A percentile compares a stretch with the other conserved stretches of the same genome.
These are phyloP conservation scores for Sycophila sp. DNA, from an alignment of 1,140 invertebrate genomes.

Conservation along the genomic window DNA sequence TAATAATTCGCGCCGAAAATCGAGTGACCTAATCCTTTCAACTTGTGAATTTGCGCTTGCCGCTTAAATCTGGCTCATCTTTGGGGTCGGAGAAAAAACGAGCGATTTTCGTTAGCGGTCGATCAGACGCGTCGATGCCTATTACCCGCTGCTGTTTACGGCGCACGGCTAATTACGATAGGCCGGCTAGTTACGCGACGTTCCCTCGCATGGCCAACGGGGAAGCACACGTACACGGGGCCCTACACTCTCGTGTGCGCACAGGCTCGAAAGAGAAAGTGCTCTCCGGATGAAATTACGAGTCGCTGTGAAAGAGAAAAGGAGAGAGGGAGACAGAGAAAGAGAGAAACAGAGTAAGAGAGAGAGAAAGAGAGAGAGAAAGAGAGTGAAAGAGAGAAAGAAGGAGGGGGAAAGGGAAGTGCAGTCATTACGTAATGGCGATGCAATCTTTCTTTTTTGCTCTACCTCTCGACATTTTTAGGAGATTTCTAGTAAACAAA, in stretches of 20 bases:
- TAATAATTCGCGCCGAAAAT: no score
- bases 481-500: no score
- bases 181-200: neutral
- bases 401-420: neutral
- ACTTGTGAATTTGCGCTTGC: neutral
- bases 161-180: slow-evolving; percentile 8
- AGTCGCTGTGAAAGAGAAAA: neutral
- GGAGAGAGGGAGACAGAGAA: no score
- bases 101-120: neutral
- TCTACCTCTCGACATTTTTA: no score
- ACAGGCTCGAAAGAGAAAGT: slow-evolving; percentile 31
- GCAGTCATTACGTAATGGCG: neutral
- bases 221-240: neutral
- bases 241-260: neutral
- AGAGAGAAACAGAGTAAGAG: neutral
- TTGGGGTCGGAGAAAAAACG: neutral
- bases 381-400: no score
- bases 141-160: neutral
- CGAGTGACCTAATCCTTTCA: no score
- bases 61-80: neutral
- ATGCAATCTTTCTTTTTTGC: neutral
- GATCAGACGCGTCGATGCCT: neutral
- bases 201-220: neutral
- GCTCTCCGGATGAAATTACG: slow-evolving; percentile 20
- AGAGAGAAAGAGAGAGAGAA: neutral